Percentiles rank a stretch among this genome's conserved stretches.
Conservation (phyloP, 2,797 vertebrate species). For the Brachyalestes nurse region DNA sequence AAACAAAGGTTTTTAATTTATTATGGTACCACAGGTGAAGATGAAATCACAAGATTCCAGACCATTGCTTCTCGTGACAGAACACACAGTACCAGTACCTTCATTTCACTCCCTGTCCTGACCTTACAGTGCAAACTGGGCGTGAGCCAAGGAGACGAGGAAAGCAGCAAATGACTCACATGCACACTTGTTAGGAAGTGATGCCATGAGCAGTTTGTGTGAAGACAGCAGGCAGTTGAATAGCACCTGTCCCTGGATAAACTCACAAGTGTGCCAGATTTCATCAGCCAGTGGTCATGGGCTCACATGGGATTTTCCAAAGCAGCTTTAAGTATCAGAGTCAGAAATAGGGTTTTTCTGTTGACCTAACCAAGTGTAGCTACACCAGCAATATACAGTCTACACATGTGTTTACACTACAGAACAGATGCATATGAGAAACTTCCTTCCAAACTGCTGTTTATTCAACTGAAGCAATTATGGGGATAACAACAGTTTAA, state of each 20-base stretch:
- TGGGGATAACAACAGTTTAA: too few species aligned
- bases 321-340: constrained; percentile 48
- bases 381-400: constrained; percentile 1
- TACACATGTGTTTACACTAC: constrained; percentile 1
- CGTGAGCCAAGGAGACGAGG: constrained; percentile 24
- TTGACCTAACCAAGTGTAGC: constrained; percentile 20
- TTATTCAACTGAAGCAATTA: too few species aligned
- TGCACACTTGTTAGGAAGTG: constrained; percentile 75
- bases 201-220: constrained; percentile 75
- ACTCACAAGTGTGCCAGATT: constrained; percentile 45
- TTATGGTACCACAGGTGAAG: too few species aligned
- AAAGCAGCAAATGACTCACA: constrained; percentile 70
- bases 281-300: constrained; percentile 48
- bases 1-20: too few species aligned
- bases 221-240: constrained; percentile 74
- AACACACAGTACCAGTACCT: background rate
- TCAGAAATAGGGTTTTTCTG: constrained; percentile 39
- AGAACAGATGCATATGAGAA: background rate
- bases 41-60: background rate
- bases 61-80: background rate
- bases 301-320: constrained; percentile 51
- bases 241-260: constrained; percentile 71
- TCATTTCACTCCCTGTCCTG: background rate
- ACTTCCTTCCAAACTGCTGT: too few species aligned
- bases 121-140: constrained; percentile 54